phyloP scores from a whole-genome alignment of 2,797 vertebrate genomes.

The Poeciliopsis turneri region DNA sequence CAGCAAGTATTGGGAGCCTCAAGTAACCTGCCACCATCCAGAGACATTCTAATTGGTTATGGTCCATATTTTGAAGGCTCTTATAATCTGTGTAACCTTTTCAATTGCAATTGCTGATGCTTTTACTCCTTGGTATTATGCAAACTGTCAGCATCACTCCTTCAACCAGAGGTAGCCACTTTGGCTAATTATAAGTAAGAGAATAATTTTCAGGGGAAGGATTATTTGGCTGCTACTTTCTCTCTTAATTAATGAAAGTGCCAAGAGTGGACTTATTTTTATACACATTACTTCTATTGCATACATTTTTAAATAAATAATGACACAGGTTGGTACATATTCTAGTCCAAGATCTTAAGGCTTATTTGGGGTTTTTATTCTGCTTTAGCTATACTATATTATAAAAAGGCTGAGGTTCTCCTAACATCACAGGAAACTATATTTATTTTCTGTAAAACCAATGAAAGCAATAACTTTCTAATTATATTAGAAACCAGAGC shows the following conservation, averaged over 20 bases:
- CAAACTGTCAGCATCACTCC: background rate
- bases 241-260: slow-evolving; percentile 3
- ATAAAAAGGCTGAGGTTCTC: background rate
- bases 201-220: background rate
- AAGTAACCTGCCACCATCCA: background rate
- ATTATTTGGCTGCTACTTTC: background rate
- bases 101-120: background rate
- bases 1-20: background rate
- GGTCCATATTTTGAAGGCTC: background rate
- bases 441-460: background rate
- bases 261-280: background rate
- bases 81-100: background rate
- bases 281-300: background rate
- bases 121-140: background rate
- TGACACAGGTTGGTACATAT: background rate
- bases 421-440: background rate
- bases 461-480: background rate
- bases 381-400: background rate
- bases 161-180: background rate
- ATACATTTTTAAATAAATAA: background rate
- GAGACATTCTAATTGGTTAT: background rate
- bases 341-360: background rate
- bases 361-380: background rate
- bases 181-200: background rate
- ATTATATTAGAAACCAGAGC: background rate